Evolutionary conservation across 2,113 vertebrate genomes (phyloP).

Genomic region (Campylomormyrus tamandua): DNA sequence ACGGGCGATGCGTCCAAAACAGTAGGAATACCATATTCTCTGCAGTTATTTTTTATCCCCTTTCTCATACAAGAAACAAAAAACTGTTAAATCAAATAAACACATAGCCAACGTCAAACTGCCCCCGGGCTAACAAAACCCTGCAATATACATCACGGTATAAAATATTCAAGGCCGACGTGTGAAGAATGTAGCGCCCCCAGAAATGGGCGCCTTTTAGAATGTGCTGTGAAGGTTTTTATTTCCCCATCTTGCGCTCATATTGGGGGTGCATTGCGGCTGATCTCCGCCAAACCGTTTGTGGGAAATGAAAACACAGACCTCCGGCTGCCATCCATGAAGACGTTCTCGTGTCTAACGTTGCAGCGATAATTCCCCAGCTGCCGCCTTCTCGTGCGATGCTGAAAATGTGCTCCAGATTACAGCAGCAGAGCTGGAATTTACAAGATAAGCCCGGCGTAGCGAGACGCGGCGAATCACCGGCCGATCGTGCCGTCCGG

Average conservation of each 20-base stretch:
- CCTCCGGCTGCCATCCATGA: neutral
- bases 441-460: neutral
- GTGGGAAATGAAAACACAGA: neutral
- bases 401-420: neutral
- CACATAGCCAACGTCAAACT: conserved; percentile 45
- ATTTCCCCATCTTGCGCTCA: conserved; percentile 28
- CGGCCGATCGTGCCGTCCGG: neutral
- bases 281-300: neutral
- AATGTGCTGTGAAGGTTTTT: conserved; percentile 39
- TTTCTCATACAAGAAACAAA: conserved; percentile 25
- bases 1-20: neutral
- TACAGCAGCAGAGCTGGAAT: neutral
- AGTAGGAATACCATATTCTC: neutral
- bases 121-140: conserved; percentile 36
- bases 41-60: neutral
- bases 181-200: conserved; percentile 29
- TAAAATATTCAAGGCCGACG: conserved; percentile 46
- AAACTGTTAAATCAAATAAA: conserved; percentile 59
- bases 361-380: neutral
- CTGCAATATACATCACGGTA: conserved; percentile 28
- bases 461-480: neutral
- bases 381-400: neutral
- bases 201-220: conserved; percentile 25
- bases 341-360: neutral
- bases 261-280: neutral